Base-by-base conservation (phyloP, 2,113 vertebrate species). In the Enhydra lutris region DNA sequence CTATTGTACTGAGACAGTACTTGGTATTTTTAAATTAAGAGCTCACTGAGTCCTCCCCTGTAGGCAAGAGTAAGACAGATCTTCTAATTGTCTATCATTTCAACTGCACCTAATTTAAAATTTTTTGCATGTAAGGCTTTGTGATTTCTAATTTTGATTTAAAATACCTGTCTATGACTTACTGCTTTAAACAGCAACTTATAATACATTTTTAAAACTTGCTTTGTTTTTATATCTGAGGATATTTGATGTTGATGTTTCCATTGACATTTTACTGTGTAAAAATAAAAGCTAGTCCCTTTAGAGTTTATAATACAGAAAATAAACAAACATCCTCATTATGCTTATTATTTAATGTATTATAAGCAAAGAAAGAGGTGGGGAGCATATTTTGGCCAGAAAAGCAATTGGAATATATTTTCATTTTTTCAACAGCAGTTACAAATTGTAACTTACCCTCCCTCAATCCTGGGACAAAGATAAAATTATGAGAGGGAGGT, bases 211-310 rank as follows among this genome's bases (percentile, higher is more conserved):
- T 89, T 83, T 8, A 39, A 63, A 93, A 52, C 7, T 82, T 78
- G 11, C 81, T 90, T 8, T 88, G 95, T 94, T 97, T 94, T 89
- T 76, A 78, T 79, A 74, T 61, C n/a, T 81, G 21, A 92, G 15
- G 15, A 52, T 84, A 86, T 63, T 96, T 93, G 86, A 67, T 88
- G 73, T 73, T 86, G 42, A 92, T 80, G 34, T 94, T 96, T 92
- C 84, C 78, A 63, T 59, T 95, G 42, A 74, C 39, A 73, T 74
- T 42, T 39, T 65, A 89, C 57, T 91, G 12, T 91, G 2, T 82
- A 84, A 94, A 86, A 39, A 76, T 96, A 86, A 93, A 94, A 93
- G 61, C 42, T n/a, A 83, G 29, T 34, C 34, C n/a, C 65, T 94
- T 55, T 83, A 89, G 63, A 73, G 71, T 89, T 94, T 92, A 52